Evolutionary conservation across 2,797 vertebrate genomes (phyloP).

Genomic region (Chelon auratus): DNA sequence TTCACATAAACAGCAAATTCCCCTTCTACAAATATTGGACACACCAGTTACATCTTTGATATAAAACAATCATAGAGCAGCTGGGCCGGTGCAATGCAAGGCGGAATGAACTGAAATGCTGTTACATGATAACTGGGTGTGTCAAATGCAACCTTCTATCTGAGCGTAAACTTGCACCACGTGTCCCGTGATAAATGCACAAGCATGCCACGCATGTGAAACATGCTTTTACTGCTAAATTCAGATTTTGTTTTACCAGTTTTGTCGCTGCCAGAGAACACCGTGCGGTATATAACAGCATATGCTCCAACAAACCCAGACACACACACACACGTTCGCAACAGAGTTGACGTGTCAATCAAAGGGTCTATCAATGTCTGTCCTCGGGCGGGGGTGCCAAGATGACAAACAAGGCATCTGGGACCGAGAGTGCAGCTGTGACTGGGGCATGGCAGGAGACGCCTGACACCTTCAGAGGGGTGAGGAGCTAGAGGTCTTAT

Average conservation of each 20-base stretch:
- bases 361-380: conserved; percentile 81
- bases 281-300: conserved; percentile 33
- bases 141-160: background rate
- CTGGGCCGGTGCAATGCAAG: conserved; percentile 1
- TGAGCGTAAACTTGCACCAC: background rate
- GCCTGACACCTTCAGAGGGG: conserved; percentile 75
- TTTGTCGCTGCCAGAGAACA: conserved; percentile 8
- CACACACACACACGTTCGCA: conserved; percentile 50
- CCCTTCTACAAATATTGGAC: background rate
- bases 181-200: conserved; percentile 4
- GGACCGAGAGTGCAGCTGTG: conserved; percentile 74
- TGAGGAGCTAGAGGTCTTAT: conserved; percentile 71
- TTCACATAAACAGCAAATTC: conserved; percentile 6
- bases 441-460: conserved; percentile 71
- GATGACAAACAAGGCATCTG: conserved; percentile 83
- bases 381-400: conserved; percentile 75
- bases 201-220: conserved; percentile 6
- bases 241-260: conserved; percentile 25
- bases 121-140: background rate
- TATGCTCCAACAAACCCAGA: conserved; percentile 48
- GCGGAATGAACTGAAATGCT: background rate
- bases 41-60: background rate
- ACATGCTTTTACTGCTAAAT: conserved; percentile 5
- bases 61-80: conserved; percentile 1
- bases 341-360: conserved; percentile 78